Percentiles rank a stretch among this genome's conserved stretches.
These are phyloP conservation scores for Apis laboriosa DNA, from an alignment of 1,140 invertebrate genomes.

Conservation along the genomic window DNA sequence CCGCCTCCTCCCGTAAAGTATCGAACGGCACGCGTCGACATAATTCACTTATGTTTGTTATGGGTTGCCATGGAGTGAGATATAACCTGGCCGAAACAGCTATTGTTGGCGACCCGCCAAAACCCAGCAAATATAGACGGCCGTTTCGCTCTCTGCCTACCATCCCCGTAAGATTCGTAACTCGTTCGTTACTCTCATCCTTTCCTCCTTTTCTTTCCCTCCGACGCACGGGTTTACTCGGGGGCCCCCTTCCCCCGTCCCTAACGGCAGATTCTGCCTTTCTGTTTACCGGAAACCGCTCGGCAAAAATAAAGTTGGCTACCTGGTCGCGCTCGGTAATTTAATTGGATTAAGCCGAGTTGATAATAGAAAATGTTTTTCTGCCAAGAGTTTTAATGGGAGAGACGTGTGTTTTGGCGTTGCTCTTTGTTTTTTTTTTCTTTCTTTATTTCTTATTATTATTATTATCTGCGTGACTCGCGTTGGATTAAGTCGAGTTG, in stretches of 20 bases:
- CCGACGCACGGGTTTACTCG: too few relatives aligned
- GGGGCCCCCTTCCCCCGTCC: neutral
- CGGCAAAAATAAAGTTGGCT: conserved; percentile 5
- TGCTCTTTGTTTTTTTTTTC: neutral
- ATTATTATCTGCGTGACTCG: too few relatives aligned
- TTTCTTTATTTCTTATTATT: too few relatives aligned
- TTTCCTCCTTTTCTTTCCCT: neutral
- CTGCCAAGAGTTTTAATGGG: neutral
- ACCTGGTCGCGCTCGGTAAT: neutral
- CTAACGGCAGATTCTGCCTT: neutral
- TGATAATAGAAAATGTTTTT: neutral
- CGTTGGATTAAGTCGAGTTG: too few relatives aligned
- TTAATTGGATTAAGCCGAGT: neutral
- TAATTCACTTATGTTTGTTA: conserved; percentile 81
- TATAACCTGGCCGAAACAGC: conserved; percentile 74
- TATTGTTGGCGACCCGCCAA: conserved; percentile 77
- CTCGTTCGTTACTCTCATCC: conserved; percentile 35
- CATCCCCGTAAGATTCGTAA: conserved; percentile 40
- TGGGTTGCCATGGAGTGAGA: conserved; percentile 77
- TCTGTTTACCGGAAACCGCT: conserved; percentile 11
- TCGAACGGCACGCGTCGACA: conserved; percentile 75
- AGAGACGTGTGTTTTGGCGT: neutral
- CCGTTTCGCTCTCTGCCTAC: conserved; percentile 20
- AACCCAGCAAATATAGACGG: conserved; percentile 71
- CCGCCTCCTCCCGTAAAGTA: conserved; percentile 67